Evolutionary conservation across 2,113 vertebrate genomes (phyloP).

Genomic region (Lepisosteus osseus): DNA sequence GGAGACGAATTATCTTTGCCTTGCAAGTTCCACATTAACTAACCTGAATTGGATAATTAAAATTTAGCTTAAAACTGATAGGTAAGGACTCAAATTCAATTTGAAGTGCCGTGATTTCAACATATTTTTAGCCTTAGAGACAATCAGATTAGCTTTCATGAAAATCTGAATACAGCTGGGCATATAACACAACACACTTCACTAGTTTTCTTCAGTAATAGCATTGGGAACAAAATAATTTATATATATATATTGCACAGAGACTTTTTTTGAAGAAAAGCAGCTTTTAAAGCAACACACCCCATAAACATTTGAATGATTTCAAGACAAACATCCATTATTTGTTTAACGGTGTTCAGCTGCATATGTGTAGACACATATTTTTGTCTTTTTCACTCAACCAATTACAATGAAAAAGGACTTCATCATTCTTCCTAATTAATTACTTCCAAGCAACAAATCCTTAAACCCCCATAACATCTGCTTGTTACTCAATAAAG

Average conservation of each 20-base stretch:
- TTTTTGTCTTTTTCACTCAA: neutral
- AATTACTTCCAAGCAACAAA: neutral
- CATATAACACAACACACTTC: neutral
- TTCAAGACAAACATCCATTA: neutral
- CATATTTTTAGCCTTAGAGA: neutral
- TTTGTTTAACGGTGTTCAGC: neutral
- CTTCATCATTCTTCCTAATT: no score
- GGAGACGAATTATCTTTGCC: slow-evolving; percentile 55
- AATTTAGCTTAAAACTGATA: slow-evolving; percentile 56
- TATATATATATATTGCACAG: no score
- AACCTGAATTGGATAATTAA: slow-evolving; percentile 62
- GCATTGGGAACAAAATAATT: neutral
- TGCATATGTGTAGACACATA: neutral
- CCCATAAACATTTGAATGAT: neutral
- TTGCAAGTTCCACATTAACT: slow-evolving; percentile 45
- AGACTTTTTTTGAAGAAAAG: neutral
- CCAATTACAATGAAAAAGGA: neutral
- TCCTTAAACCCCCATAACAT: neutral
- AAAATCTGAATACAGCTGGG: neutral
- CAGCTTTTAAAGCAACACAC: neutral
- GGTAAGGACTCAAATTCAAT: slow-evolving; percentile 55
- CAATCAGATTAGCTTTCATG: neutral
- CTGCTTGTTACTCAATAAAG: neutral
- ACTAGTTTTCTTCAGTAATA: neutral
- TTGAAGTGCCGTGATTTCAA: slow-evolving; percentile 34